Evolutionary conservation across 1,140 invertebrate genomes (phyloP).

Genomic region (Drosophila sp.): DNA sequence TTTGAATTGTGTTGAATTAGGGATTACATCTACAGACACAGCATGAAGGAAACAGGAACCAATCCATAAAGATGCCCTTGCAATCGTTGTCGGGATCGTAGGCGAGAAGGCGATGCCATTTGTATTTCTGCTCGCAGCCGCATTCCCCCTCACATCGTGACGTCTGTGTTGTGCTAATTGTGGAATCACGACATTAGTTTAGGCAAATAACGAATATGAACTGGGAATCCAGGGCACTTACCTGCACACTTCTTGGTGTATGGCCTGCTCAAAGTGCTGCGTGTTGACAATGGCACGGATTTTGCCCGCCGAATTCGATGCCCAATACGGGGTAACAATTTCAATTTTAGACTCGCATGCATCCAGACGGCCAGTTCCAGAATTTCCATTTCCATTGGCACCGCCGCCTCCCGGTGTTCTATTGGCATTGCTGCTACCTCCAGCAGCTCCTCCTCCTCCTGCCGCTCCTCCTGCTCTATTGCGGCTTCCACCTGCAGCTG

Average conservation of each 20-base stretch:
- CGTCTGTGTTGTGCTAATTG: conserved; percentile 90
- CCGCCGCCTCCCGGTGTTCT: conserved; percentile 43
- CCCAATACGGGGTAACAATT: conserved; percentile 97
- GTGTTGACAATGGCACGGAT: conserved; percentile 96
- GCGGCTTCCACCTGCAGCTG: conserved; percentile 62
- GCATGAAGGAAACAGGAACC: conserved; percentile 97
- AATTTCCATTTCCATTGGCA: conserved; percentile 61
- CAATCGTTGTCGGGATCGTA: conserved; percentile 97
- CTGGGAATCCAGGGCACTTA: conserved; percentile 83
- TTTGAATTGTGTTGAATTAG: conserved; percentile 40
- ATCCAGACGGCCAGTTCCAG: conserved; percentile 89
- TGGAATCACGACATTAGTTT: not conserved
- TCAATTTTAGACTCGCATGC: conserved; percentile 96
- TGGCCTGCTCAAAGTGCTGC: conserved; percentile 96
- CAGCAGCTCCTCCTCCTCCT: conserved; percentile 14
- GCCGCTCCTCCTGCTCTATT: conserved; percentile 43
- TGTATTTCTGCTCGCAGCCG: conserved; percentile 95
- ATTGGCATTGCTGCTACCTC: conserved; percentile 39
- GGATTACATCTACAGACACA: conserved; percentile 94
- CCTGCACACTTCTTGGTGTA: conserved; percentile 97
- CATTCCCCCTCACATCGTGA: conserved; percentile 92
- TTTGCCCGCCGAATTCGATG: conserved; percentile 95
- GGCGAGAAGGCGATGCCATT: conserved; percentile 94
- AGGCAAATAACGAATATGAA: not conserved
- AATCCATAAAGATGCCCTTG: conserved; percentile 97